phyloP scores from a whole-genome alignment of 2,888 invertebrate species.

The Antheraea assamensis region DNA sequence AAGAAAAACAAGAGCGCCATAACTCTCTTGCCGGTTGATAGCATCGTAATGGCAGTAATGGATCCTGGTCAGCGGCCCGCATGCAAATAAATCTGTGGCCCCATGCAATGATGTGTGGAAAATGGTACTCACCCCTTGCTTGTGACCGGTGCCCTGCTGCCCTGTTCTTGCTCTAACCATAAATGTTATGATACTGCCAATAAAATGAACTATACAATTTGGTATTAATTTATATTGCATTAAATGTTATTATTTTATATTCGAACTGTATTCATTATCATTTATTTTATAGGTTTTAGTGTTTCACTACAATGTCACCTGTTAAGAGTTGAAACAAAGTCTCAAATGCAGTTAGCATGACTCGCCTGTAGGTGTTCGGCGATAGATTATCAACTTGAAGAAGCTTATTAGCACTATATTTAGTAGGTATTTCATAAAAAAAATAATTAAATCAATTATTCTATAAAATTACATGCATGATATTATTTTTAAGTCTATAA shows the following conservation, averaged over 20 bases:
- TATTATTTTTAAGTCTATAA: no score
- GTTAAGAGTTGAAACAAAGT: no score
- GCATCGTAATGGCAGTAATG: slow-evolving; percentile 79
- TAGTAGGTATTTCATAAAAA: no score
- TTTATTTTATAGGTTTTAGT: no score
- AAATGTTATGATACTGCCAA: slow-evolving; percentile 38
- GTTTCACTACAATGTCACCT: no score
- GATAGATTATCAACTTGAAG: no score
- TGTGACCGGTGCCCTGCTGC: slow-evolving; percentile 42
- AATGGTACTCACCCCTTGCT: slow-evolving; percentile 77
- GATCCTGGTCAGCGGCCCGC: slow-evolving; percentile 83
- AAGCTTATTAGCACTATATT: no score
- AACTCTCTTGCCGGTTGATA: slow-evolving; percentile 80
- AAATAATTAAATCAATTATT: no score
- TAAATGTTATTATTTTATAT: slow-evolving; percentile 7
- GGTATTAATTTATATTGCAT: slow-evolving; percentile 5
- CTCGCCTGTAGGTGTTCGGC: no score
- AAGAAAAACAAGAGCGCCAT: slow-evolving; percentile 79
- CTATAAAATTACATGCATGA: no score
- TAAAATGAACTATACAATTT: slow-evolving; percentile 38
- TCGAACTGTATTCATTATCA: background rate
- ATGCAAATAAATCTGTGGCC: slow-evolving; percentile 83
- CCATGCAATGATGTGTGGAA: slow-evolving; percentile 83
- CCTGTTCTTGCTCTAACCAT: slow-evolving; percentile 37
- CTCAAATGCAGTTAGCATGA: no score